Conservation (phyloP, 2,113 vertebrate species). For the Entelurus aequoreus region DNA sequence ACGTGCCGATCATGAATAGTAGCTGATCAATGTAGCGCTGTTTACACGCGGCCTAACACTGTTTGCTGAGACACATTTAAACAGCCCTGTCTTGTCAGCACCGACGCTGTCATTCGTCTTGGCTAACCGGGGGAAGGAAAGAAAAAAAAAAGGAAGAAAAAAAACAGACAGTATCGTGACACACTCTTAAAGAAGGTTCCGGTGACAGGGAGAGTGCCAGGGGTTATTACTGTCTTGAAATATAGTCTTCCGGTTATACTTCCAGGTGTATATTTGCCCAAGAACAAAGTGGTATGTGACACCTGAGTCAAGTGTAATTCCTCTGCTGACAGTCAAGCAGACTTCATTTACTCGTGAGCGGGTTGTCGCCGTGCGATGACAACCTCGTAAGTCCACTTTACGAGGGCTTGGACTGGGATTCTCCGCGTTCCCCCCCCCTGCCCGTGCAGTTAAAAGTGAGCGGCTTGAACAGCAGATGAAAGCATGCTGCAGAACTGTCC, state of each 20-base stretch:
- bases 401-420: too few relatives aligned
- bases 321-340: not conserved
- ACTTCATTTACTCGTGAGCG: too few relatives aligned
- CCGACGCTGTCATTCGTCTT: constrained; percentile 31
- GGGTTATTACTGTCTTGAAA: not conserved
- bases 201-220: not conserved
- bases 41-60: constrained; percentile 66
- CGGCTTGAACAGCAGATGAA: not conserved
- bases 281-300: not conserved
- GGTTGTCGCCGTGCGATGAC: too few relatives aligned
- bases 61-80: constrained; percentile 71
- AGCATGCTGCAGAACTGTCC: not conserved
- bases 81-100: constrained; percentile 41
- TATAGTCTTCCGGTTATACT: not conserved
- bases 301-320: not conserved
- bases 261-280: not conserved
- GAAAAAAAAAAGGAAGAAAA: too few relatives aligned
- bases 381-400: too few relatives aligned
- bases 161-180: constrained; percentile 1
- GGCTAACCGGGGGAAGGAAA: too few relatives aligned
- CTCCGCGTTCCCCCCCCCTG: too few relatives aligned
- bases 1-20: constrained; percentile 67
- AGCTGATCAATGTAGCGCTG: constrained; percentile 65
- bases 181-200: constrained; percentile 9
- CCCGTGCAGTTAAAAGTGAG: not conserved